These are phyloP conservation scores for Sarcophaga rosellei DNA, from an alignment of 2,888 invertebrate genomes.

Conservation along the genomic window DNA sequence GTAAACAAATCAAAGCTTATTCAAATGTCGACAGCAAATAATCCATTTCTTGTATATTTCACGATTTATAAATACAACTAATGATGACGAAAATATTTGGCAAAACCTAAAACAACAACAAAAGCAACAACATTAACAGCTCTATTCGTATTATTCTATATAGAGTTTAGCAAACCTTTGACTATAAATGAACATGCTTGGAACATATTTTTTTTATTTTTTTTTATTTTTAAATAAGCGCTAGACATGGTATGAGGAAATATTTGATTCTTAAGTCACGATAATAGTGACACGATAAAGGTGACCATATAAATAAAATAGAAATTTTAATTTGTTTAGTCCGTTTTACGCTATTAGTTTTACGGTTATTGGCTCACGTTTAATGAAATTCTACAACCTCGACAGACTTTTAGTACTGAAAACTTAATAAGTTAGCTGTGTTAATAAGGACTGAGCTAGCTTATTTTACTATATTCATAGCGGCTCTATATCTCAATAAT, in stretches of 20 bases:
- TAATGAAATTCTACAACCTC: too few species aligned
- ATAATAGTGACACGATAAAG: not conserved
- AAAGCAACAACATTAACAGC: not conserved
- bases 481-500: too few species aligned
- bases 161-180: slow-evolving; percentile 18
- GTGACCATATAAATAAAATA: slow-evolving; percentile 1
- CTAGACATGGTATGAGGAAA: not conserved
- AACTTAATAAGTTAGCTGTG: too few species aligned
- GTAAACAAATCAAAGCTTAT: slow-evolving; percentile 60
- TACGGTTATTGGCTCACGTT: too few species aligned
- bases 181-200: not conserved
- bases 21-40: slow-evolving; percentile 57
- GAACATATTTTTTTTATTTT: slow-evolving; percentile 9
- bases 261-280: slow-evolving; percentile 3
- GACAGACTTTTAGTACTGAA: too few species aligned
- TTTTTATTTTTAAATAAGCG: not conserved
- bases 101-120: not conserved
- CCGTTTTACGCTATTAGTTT: too few species aligned
- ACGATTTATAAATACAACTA: slow-evolving; percentile 49
- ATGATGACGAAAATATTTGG: slow-evolving; percentile 54
- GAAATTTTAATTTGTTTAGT: too few species aligned
- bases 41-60: slow-evolving; percentile 30
- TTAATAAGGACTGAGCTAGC: too few species aligned
- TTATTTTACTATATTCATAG: too few species aligned
- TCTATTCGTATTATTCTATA: not conserved